These are phyloP conservation scores for Pelodytes ibericus DNA, from an alignment of 2,797 vertebrate genomes.

Conservation along the genomic window DNA sequence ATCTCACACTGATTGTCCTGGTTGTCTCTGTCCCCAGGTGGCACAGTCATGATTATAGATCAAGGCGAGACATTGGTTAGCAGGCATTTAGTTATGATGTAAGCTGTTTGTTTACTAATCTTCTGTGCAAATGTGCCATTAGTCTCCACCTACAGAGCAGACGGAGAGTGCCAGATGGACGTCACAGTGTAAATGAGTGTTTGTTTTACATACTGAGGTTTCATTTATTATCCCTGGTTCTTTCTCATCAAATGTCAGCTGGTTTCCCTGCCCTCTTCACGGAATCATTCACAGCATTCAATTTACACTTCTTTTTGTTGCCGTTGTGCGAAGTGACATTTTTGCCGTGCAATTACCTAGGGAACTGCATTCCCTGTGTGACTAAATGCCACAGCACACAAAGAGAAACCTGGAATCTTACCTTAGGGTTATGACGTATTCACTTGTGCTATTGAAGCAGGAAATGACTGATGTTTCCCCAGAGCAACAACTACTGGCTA, in stretches of 20 bases:
- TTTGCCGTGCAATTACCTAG: conserved; percentile 62
- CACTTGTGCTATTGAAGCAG: conserved; percentile 30
- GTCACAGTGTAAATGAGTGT: conserved; percentile 28
- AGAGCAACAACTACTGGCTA: conserved; percentile 23
- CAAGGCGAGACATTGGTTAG: no score
- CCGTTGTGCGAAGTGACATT: conserved; percentile 57
- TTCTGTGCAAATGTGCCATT: conserved; percentile 20
- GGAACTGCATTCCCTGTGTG: conserved; percentile 60
- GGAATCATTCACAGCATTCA: conserved; percentile 24
- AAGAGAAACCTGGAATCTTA: no score
- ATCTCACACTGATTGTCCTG: no score
- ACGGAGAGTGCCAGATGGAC: conserved; percentile 10
- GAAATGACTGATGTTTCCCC: conserved; percentile 51
- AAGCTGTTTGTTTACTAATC: conserved; percentile 11
- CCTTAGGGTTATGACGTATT: conserved; percentile 23
- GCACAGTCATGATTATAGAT: no score
- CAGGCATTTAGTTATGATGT: background rate
- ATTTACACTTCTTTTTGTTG: conserved; percentile 56
- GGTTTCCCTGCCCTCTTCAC: conserved; percentile 22
- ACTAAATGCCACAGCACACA: conserved; percentile 67
- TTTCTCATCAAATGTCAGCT: conserved; percentile 38
- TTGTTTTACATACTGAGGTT: conserved; percentile 32
- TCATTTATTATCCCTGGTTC: background rate
- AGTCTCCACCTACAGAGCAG: conserved; percentile 37
- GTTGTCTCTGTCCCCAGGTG: no score